phyloP scores from a whole-genome alignment of 2,113 vertebrate species.

The Meleagris gallopavo region DNA sequence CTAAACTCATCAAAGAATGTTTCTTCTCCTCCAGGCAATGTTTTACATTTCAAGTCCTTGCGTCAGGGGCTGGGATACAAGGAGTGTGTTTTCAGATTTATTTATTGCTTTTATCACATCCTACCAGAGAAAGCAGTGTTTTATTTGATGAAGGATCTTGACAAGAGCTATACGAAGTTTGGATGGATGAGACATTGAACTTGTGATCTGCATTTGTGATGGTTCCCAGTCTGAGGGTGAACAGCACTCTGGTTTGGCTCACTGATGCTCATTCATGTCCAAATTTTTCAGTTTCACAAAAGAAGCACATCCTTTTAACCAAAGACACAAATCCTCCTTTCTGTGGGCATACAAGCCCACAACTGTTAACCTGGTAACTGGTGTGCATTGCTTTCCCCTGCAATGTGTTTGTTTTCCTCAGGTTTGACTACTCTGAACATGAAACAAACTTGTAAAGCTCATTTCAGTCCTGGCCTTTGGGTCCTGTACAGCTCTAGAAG shows the following conservation, averaged over 20 bases:
- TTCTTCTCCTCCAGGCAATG: background rate
- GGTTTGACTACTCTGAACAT: background rate
- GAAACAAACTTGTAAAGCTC: background rate
- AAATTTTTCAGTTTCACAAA: background rate
- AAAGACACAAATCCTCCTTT: background rate
- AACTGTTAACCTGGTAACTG: background rate
- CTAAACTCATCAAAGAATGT: background rate
- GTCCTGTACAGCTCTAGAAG: background rate
- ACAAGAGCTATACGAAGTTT: background rate
- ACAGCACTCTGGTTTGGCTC: background rate
- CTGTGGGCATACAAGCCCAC: too few relatives aligned
- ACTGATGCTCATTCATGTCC: background rate
- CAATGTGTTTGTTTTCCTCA: background rate
- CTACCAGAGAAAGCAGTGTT: background rate
- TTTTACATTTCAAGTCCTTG: background rate
- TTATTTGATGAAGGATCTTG: background rate
- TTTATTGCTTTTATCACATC: background rate
- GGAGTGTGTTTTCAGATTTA: background rate
- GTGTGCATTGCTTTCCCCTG: background rate
- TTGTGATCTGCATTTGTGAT: background rate
- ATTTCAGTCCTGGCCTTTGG: background rate
- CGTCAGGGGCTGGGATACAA: background rate
- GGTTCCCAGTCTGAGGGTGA: background rate
- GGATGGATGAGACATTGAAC: background rate
- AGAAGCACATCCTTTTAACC: background rate